A percentile compares a stretch with the other conserved stretches of the same genome.
phyloP scores from a whole-genome alignment of 2,113 vertebrate species.

The Arizona elegans region DNA sequence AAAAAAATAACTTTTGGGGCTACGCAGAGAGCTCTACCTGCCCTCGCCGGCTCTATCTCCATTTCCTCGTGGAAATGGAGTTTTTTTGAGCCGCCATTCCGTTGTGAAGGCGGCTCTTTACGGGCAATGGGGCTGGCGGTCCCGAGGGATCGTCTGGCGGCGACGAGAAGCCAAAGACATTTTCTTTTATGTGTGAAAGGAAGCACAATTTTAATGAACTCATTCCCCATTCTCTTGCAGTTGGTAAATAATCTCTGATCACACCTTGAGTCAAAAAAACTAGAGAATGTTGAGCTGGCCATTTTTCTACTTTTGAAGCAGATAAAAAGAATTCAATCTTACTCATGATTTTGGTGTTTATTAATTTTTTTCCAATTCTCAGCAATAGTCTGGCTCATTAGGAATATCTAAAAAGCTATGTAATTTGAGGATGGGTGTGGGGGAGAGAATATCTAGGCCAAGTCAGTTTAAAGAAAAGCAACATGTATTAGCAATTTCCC shows the following conservation, averaged over 20 bases:
- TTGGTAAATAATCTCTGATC: conserved; percentile 70
- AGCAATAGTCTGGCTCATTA: conserved; percentile 51
- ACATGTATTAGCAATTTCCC: conserved; percentile 52
- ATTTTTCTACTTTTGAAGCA: conserved; percentile 57
- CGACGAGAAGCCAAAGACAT: too few relatives aligned
- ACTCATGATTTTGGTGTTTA: conserved; percentile 61
- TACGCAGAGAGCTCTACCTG: too few relatives aligned
- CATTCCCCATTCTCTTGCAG: conserved; percentile 67
- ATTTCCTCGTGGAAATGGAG: too few relatives aligned
- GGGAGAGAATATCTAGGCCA: conserved; percentile 56
- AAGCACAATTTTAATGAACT: conserved; percentile 74
- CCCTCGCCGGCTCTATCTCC: too few relatives aligned
- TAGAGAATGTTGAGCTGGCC: conserved; percentile 51
- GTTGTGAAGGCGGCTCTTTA: too few relatives aligned
- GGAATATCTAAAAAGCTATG: conserved; percentile 30
- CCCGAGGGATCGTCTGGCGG: too few relatives aligned
- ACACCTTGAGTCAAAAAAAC: conserved; percentile 70
- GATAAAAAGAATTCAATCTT: conserved; percentile 66
- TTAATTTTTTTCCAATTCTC: conserved; percentile 51
- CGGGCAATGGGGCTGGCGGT: too few relatives aligned
- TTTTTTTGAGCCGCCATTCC: too few relatives aligned
- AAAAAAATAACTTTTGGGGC: too few relatives aligned
- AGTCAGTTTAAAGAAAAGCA: conserved; percentile 41
- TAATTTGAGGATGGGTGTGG: conserved; percentile 8
- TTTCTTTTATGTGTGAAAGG: conserved; percentile 58